These are phyloP conservation scores for Allophyes oxyacanthae DNA, from an alignment of 2,888 invertebrate species.

Conservation along the genomic window DNA sequence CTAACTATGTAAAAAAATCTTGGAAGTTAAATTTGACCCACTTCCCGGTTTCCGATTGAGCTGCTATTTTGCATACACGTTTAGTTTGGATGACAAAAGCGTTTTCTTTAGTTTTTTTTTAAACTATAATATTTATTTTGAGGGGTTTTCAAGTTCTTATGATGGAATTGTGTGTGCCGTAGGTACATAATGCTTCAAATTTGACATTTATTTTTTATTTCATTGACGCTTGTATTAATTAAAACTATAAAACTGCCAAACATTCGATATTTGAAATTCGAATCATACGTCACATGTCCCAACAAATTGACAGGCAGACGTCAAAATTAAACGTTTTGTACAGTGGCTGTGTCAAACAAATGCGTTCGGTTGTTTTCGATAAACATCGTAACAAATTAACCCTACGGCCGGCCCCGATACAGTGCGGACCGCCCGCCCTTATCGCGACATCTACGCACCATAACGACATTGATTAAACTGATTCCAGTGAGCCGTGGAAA, in stretches of 20 bases:
- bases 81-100: too few relatives aligned
- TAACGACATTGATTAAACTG: conserved; percentile 80
- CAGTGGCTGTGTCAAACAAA: conserved; percentile 71
- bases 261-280: conserved; percentile 36
- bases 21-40: too few relatives aligned
- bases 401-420: conserved; percentile 58
- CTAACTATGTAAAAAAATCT: too few relatives aligned
- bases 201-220: too few relatives aligned
- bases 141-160: too few relatives aligned
- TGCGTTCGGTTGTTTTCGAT: conserved; percentile 68
- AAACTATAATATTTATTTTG: too few relatives aligned
- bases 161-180: too few relatives aligned
- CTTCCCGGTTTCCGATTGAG: too few relatives aligned
- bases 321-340: conserved; percentile 68
- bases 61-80: too few relatives aligned
- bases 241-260: conserved; percentile 38
- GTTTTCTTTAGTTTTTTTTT: too few relatives aligned
- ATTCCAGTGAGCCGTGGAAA: conserved; percentile 61
- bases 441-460: conserved; percentile 74
- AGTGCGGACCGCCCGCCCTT: conserved; percentile 60
- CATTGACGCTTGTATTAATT: conserved; percentile 19
- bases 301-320: conserved; percentile 70
- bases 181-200: too few relatives aligned
- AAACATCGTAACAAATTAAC: conserved; percentile 83
- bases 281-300: conserved; percentile 54